Conservation (phyloP, 2,888 invertebrate genomes). For the Oscheius sp. region DNA sequence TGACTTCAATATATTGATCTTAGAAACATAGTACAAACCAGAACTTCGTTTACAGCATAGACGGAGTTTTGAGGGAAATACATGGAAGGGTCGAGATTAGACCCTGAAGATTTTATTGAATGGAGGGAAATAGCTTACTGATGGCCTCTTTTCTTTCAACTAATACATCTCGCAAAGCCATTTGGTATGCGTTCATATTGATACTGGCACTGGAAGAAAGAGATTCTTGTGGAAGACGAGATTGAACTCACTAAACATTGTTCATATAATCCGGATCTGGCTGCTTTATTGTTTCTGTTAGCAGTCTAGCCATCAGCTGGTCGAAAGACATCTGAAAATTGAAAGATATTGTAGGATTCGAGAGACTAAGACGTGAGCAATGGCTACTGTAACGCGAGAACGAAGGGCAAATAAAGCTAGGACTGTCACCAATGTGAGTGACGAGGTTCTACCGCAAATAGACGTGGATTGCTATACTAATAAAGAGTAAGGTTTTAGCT, state of each 20-base stretch:
- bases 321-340: slow-evolving; percentile 19
- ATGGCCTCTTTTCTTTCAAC: slow-evolving; percentile 45
- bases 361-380: not conserved
- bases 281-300: slow-evolving; percentile 1
- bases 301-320: not conserved
- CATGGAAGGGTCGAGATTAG: slow-evolving; percentile 6
- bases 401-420: slow-evolving; percentile 10
- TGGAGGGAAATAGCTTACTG: slow-evolving; percentile 32
- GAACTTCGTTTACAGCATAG: slow-evolving; percentile 5
- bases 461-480: not conserved
- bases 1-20: not conserved
- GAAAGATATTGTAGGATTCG: not conserved
- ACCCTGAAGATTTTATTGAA: not conserved
- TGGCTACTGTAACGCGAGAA: slow-evolving; percentile 18
- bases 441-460: slow-evolving; percentile 13
- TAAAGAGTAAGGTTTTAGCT: no score
- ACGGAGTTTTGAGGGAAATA: slow-evolving; percentile 12
- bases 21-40: not conserved
- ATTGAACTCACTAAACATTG: slow-evolving; percentile 11
- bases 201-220: not conserved
- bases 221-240: no score
- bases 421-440: slow-evolving; percentile 7
- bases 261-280: slow-evolving; percentile 14
- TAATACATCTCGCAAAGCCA: slow-evolving; percentile 35
- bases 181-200: slow-evolving; percentile 12